Evolutionary conservation across 2,113 vertebrate genomes (phyloP).

Genomic region (Eira barbara): DNA sequence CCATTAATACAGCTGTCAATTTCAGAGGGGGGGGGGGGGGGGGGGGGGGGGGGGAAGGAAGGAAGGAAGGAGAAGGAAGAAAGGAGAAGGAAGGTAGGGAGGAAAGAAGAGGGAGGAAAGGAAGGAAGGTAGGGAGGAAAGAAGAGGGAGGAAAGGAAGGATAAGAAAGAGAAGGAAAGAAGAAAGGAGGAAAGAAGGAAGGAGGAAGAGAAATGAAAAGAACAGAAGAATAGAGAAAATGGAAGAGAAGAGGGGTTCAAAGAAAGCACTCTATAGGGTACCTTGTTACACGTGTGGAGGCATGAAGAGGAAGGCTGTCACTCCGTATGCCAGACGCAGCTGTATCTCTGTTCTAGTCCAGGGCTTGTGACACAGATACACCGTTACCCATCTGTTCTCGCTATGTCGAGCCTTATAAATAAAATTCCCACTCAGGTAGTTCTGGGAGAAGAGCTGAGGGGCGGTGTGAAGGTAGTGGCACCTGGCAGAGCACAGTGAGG

Average conservation of each 20-base stretch:
- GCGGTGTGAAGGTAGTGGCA: neutral
- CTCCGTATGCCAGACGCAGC: neutral
- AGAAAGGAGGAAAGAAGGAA: no score
- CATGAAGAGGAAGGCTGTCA: neutral
- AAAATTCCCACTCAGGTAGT: neutral
- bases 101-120: no score
- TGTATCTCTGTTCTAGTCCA: neutral
- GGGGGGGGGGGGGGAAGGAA: no score
- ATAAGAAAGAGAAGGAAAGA: no score
- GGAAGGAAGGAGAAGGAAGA: no score
- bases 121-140: no score
- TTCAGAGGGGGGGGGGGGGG: neutral
- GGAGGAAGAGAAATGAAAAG: no score
- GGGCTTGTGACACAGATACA: neutral
- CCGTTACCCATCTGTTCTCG: neutral
- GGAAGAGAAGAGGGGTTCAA: neutral
- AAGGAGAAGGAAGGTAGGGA: no score
- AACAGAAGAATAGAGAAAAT: neutral
- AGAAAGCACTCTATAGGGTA: neutral
- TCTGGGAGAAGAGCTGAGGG: neutral
- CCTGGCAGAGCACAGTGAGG: fast-evolving
- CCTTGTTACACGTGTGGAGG: neutral
- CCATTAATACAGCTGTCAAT: neutral
- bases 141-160: no score
- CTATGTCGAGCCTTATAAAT: neutral